Percentiles rank a stretch among this genome's conserved stretches.
Evolutionary conservation across 2,113 vertebrate species (phyloP).

Genomic region (Andinoacara biseriatus): DNA sequence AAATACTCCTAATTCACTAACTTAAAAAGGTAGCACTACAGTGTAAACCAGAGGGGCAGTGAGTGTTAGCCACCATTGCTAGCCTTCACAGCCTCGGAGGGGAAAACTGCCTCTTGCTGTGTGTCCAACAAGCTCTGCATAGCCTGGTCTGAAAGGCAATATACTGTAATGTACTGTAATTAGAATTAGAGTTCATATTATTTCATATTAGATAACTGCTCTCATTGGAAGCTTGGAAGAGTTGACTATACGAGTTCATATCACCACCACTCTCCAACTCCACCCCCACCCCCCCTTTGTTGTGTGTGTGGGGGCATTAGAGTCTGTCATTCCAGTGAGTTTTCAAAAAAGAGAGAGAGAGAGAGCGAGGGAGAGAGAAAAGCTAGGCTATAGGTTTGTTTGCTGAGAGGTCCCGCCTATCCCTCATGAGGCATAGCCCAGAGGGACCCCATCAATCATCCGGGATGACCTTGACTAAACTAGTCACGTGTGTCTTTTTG

Average conservation of each 20-base stretch:
- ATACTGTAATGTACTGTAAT: conserved; percentile 15
- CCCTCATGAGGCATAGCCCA: too few species aligned
- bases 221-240: conserved; percentile 59
- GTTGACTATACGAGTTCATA: conserved; percentile 62
- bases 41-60: conserved; percentile 61
- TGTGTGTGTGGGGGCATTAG: conserved; percentile 54
- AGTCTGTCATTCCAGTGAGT: conserved; percentile 77
- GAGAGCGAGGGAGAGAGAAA: too few species aligned
- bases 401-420: too few species aligned
- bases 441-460: too few species aligned
- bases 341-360: conserved; percentile 5
- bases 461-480: too few species aligned
- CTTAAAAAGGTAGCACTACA: conserved; percentile 71
- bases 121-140: conserved; percentile 65
- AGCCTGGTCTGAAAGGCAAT: conserved; percentile 54
- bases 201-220: conserved; percentile 51
- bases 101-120: conserved; percentile 34
- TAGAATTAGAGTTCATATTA: conserved; percentile 61
- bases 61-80: conserved; percentile 22
- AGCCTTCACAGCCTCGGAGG: conserved; percentile 48
- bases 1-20: conserved; percentile 64
- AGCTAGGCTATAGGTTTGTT: too few species aligned
- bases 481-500: too few species aligned
- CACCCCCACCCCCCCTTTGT: conserved; percentile 39
- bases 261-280: conserved; percentile 51